A percentile compares a stretch with the other conserved stretches of the same genome.
These are phyloP conservation scores for Morphnarchus princeps DNA, from an alignment of 2,113 vertebrate species.

Conservation along the genomic window DNA sequence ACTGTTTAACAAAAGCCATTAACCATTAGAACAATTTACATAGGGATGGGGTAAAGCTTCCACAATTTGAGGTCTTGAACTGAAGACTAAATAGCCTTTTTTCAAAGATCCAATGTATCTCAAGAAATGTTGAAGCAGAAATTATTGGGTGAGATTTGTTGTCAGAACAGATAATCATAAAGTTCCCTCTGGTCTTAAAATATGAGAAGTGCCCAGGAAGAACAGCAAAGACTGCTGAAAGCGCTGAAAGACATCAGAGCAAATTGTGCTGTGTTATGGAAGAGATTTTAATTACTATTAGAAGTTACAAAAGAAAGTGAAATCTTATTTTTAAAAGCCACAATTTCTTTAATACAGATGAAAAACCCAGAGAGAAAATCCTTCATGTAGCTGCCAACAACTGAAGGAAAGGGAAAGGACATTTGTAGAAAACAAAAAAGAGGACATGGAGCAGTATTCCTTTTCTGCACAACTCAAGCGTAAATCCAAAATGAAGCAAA, in stretches of 20 bases:
- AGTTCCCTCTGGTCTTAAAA: neutral
- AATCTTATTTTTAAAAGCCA: neutral
- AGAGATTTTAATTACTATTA: neutral
- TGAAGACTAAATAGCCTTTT: neutral
- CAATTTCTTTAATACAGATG: neutral
- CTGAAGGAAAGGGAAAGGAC: neutral
- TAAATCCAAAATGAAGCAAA: neutral
- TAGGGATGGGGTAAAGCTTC: neutral
- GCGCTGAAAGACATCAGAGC: neutral
- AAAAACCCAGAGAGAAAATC: neutral
- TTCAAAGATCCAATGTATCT: neutral
- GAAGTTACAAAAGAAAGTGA: neutral
- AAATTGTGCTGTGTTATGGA: neutral
- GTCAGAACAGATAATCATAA: constrained; percentile 29
- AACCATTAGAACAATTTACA: neutral
- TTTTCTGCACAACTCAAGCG: neutral
- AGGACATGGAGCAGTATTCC: neutral
- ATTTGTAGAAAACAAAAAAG: neutral
- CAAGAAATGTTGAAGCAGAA: constrained; percentile 20
- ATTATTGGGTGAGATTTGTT: neutral
- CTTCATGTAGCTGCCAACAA: neutral
- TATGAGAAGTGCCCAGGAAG: neutral
- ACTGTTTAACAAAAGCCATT: neutral
- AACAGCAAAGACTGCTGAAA: neutral
- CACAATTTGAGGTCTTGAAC: neutral